Base-by-base conservation (phyloP, 1,140 invertebrate species). In the Aphaenogaster ashmeadi region DNA sequence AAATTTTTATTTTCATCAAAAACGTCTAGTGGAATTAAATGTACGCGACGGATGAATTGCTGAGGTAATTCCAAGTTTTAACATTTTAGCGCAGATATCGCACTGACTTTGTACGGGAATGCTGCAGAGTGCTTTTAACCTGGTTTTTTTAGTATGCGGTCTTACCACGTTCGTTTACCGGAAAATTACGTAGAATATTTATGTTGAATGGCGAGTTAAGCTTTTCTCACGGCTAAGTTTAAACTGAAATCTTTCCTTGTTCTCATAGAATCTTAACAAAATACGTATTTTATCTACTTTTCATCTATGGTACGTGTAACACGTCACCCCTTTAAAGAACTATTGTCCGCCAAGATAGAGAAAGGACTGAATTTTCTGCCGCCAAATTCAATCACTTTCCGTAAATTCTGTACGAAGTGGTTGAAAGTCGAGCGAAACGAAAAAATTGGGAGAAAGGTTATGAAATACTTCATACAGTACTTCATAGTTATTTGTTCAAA, bases 151-250 rank as follows among this genome's bases (percentile, higher is more conserved):
- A n/a, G 0, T 36, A 38, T 47, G 54, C 56, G 41, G 13, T 58
- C 36, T 60, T 84, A 74, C 3, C 8, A 8, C 13, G 38, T 83
- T 47, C 41, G 33, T 83, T 41, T 47, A 58, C 15, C 21, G 7
- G 41, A 21, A 83, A 72, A 83, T 83, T 71, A 83, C 27, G 33
- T 83, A 47, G 67, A 74, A 74, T 83, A 83, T 83, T 72, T 83
- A 83, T 72, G 67, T 60, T 60, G 41, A 56, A 47, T 21, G 27
- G 67, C 54, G 41, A 8, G 36, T 54, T 67, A 69, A 69, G 11
- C 41, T 54, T 33, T 13, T 72, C 18, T 58, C 38, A 27, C 3
- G 41, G 41, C 5, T 47, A 38, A 33, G 11, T 83, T 83, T 50
- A 83, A 74, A 38, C 33, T 21, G 11, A 33, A 83, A 50, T 33